Evolutionary conservation across 2,113 vertebrate species (phyloP), one percentile per base, ranked within the genome.

Genomic region (Lamprologus speciosus): DNA sequence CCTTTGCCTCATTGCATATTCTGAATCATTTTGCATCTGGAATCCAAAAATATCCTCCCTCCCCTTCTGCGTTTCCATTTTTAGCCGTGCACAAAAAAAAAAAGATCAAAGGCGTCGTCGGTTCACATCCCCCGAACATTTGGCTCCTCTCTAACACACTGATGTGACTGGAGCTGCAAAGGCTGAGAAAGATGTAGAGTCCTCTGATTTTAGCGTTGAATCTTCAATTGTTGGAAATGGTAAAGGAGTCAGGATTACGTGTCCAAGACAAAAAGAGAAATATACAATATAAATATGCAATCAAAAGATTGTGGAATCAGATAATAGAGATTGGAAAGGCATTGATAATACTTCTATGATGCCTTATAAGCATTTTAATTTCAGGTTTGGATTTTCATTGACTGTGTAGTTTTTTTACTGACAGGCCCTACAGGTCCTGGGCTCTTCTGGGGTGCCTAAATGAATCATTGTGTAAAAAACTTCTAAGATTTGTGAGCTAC

Each of bases 31-130:
- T 87, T 83, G 91, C 87, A 91, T 84, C 81, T 50, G 57, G 80
- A 58, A 90, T 91, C 89, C 79, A 90, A 94, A 92, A 90, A 91
- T 89, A 91, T 65, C 33, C 33, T n/a, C 33, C 60, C 60, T 37
- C n/a, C 17, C 42, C 16, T 28, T 14, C 33, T 11, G 58, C 9
- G 9, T 47, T 91, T 88, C 85, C 53, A 92, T 87, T 91, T 93
- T 91, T 91, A 93, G 90, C 83, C 2, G 28, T 21, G 23, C 14
- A 28, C 21, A 57, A n/a, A 81, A 65, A 83, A 58, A 82, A 70
- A 70, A 63, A 86, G 87, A 91, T 93, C 81, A 92, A 91, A 91
- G 85, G 80, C 79, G 28, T 80, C 78, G 80, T 80, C 47, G 17
- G 86, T 73, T 84, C 28, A 4, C 31, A 26, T 80, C 60, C 79